Percentiles rank a stretch among this genome's conserved stretches.
Conservation (phyloP, 2,113 vertebrate genomes). For the Phrynocephalus versicolor region DNA sequence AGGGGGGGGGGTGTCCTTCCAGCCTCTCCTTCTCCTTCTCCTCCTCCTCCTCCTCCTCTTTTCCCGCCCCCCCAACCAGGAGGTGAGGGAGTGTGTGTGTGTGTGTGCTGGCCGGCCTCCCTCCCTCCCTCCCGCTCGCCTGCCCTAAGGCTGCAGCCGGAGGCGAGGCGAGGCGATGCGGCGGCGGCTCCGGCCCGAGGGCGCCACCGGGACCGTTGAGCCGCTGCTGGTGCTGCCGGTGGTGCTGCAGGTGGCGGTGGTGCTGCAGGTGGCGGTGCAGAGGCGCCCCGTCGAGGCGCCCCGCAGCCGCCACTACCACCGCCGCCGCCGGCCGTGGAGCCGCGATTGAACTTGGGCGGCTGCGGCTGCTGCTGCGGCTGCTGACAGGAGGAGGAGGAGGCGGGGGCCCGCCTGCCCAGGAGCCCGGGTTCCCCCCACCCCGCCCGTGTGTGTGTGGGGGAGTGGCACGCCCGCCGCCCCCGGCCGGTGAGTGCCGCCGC, state of each 20-base stretch:
- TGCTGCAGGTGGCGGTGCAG: not conserved
- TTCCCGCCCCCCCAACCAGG: not conserved
- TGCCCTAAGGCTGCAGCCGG: not conserved
- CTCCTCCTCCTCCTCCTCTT: not conserved
- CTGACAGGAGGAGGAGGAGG: not conserved
- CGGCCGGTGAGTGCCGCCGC: not conserved
- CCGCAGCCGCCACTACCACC: no score
- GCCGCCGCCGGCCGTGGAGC: not conserved
- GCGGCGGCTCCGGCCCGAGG: not conserved
- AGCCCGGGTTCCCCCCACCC: no score
- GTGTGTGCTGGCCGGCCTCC: no score
- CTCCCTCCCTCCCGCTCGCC: not conserved
- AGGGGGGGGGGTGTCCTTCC: not conserved
- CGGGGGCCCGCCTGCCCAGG: not conserved
- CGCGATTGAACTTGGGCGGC: not conserved
- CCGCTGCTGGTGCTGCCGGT: not conserved
- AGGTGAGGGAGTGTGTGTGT: no score
- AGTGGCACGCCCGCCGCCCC: no score
- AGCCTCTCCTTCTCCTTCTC: not conserved
- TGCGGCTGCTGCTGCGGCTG: not conserved
- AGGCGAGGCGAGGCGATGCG: not conserved
- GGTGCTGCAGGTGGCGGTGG: not conserved
- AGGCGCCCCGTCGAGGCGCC: not conserved
- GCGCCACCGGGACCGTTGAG: not conserved
- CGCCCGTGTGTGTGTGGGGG: no score